A percentile compares a stretch with the other conserved stretches of the same genome.
Evolutionary conservation across 2,113 vertebrate species (phyloP).

Genomic region (Chaenogobius annularis): DNA sequence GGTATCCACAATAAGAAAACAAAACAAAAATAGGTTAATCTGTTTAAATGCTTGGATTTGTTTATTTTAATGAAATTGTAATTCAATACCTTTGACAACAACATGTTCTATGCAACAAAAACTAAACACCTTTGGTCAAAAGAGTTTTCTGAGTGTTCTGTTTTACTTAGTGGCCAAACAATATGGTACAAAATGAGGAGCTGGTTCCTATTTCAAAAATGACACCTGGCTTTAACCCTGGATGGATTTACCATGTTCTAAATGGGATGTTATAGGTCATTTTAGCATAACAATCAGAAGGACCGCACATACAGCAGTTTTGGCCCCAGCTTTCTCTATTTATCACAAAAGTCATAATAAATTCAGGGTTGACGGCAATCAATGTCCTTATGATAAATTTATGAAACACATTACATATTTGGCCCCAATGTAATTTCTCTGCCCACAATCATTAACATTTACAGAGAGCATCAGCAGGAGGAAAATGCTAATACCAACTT

Average conservation of each 20-base stretch:
- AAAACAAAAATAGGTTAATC: too few species aligned
- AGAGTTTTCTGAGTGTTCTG: too few species aligned
- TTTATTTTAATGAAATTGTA: too few species aligned
- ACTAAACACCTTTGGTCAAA: too few species aligned
- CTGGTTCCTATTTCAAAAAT: neutral
- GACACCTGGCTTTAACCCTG: neutral
- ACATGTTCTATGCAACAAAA: too few species aligned
- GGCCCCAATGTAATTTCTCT: conserved; percentile 1
- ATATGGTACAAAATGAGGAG: neutral
- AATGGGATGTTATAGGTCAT: neutral
- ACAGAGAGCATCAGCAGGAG: neutral
- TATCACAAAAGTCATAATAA: conserved; percentile 2
- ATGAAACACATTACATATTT: conserved; percentile 10
- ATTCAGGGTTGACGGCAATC: conserved; percentile 2
- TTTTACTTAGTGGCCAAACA: neutral
- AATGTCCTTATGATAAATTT: conserved; percentile 6
- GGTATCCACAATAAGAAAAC: too few species aligned
- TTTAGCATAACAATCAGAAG: conserved; percentile 1
- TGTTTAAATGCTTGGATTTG: too few species aligned
- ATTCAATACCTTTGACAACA: too few species aligned
- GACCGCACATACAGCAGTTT: conserved; percentile 2
- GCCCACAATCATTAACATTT: conserved; percentile 9
- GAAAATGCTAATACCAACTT: neutral
- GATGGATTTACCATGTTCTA: neutral
- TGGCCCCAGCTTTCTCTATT: neutral